phyloP scores from a whole-genome alignment of 2,113 vertebrate species.

The Copsychus sechellarum region DNA sequence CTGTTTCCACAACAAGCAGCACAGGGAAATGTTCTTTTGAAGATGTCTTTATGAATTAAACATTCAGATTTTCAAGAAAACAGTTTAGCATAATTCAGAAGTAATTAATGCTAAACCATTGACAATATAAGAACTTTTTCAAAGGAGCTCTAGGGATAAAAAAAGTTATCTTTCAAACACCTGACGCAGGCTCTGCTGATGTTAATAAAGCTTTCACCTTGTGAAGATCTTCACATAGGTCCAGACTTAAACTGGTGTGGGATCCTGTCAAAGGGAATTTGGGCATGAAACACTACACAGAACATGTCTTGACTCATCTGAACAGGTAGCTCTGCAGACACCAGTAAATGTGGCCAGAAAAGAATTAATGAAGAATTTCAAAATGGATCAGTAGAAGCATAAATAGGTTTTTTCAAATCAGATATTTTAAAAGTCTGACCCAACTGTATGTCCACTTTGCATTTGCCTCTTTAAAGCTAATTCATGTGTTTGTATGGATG shows the following conservation, averaged over 20 bases:
- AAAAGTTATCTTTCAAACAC: not conserved
- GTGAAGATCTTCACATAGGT: not conserved
- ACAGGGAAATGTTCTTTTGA: not conserved
- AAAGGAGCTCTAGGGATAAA: not conserved
- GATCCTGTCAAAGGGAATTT: not conserved
- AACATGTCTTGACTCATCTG: not conserved
- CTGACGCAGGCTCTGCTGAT: not conserved
- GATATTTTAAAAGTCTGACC: not conserved
- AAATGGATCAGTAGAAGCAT: not conserved
- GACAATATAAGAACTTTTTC: not conserved
- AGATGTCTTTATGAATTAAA: conserved; percentile 21
- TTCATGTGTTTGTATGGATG: not conserved
- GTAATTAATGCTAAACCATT: conserved; percentile 13
- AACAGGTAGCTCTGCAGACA: not conserved
- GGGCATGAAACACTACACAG: not conserved
- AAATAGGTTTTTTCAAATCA: not conserved
- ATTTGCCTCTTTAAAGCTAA: not conserved
- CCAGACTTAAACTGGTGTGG: not conserved
- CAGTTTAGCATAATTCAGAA: conserved; percentile 11
- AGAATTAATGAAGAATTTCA: not conserved
- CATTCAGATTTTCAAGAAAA: conserved; percentile 4
- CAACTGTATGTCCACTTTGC: not conserved
- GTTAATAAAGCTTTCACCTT: not conserved
- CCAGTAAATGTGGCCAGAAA: not conserved
- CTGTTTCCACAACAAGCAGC: not conserved